Percentiles rank a stretch among this genome's conserved stretches.
Conservation (phyloP, 2,797 vertebrate genomes). For the Austrolebias charrua region DNA sequence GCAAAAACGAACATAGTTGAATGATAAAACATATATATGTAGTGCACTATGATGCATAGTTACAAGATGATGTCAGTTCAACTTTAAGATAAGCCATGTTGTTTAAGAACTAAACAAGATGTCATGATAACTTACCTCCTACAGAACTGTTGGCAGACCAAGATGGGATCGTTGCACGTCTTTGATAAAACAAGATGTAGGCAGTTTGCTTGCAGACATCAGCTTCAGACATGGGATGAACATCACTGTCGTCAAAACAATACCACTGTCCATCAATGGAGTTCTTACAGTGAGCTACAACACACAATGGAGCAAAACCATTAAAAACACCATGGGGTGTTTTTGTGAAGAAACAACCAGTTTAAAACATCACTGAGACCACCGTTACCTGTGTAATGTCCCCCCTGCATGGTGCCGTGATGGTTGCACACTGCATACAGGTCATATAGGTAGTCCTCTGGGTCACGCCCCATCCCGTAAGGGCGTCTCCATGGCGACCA, state of each 20-base stretch:
- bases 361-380: neutral
- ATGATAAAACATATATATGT: too few species aligned
- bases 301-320: neutral
- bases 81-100: neutral
- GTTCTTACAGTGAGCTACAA: constrained; percentile 94
- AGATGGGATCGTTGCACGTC: constrained; percentile 90
- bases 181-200: constrained; percentile 97
- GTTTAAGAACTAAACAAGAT: neutral
- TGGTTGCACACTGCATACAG: constrained; percentile 98
- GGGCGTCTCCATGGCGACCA: constrained; percentile 98
- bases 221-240: constrained; percentile 89
- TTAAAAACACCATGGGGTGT: neutral
- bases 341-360: neutral
- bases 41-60: too few species aligned
- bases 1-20: too few species aligned
- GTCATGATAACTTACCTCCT: constrained; percentile 81
- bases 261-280: constrained; percentile 98
- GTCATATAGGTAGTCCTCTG: constrained; percentile 96
- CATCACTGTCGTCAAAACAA: constrained; percentile 96
- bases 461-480: constrained; percentile 94
- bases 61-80: too few species aligned
- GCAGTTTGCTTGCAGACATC: constrained; percentile 93
- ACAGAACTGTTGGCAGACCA: constrained; percentile 99
- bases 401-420: constrained; percentile 98
- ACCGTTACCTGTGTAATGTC: constrained; percentile 92